phyloP scores from a whole-genome alignment of 1,140 invertebrate species.

The Rhopalosiphum padi region DNA sequence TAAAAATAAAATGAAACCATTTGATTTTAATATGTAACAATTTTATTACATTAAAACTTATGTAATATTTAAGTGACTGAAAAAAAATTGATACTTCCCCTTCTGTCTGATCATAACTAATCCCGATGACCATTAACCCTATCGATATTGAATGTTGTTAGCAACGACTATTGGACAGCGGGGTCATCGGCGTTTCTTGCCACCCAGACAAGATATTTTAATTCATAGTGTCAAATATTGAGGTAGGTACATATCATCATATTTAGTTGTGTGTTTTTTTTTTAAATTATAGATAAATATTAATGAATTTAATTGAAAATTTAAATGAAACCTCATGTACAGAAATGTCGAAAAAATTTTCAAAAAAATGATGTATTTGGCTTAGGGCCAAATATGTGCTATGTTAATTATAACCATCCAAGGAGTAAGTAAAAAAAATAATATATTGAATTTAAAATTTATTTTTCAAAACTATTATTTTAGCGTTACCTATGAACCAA shows the following conservation, averaged over 20 bases:
- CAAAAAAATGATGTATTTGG: constrained; percentile 33
- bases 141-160: constrained; percentile 48
- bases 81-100: constrained; percentile 23
- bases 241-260: background rate
- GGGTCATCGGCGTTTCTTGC: constrained; percentile 34
- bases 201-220: constrained; percentile 43
- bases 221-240: background rate
- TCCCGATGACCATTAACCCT: background rate
- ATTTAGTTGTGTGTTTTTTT: background rate
- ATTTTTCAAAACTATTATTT: constrained; percentile 27
- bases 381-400: constrained; percentile 52
- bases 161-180: constrained; percentile 34
- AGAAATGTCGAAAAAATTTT: constrained; percentile 4
- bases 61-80: background rate
- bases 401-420: constrained; percentile 43
- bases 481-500: constrained; percentile 52
- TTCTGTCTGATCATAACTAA: background rate
- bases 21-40: background rate
- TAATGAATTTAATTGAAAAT: background rate
- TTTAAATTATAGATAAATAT: background rate
- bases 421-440: constrained; percentile 37
- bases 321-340: constrained; percentile 38
- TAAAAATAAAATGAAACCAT: background rate
- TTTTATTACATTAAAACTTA: background rate
- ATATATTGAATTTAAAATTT: background rate